Evolutionary conservation across 2,797 vertebrate genomes (phyloP).

Genomic region (Allobates femoralis): DNA sequence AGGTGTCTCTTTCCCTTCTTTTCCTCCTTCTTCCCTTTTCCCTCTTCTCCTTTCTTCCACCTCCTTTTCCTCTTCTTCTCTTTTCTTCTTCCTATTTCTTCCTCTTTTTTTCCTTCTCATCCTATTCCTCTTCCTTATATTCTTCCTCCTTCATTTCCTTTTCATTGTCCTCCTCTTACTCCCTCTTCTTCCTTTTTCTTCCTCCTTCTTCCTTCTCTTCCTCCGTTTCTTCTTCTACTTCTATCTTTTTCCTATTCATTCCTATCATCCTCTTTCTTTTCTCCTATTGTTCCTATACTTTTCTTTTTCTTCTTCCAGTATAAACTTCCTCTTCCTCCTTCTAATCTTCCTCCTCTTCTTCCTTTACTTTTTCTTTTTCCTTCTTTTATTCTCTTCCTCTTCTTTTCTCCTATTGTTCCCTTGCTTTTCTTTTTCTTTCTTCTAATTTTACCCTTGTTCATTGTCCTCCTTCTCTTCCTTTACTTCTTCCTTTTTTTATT

Average conservation of each 20-base stretch:
- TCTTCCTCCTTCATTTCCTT: not conserved
- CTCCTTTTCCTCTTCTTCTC: not conserved
- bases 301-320: too few species aligned
- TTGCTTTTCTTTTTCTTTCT: too few species aligned
- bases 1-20: not conserved
- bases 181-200: too few species aligned
- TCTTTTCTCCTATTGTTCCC: too few species aligned
- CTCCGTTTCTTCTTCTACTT: too few species aligned
- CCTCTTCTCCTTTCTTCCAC: not conserved
- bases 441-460: too few species aligned
- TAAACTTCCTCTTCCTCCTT: too few species aligned
- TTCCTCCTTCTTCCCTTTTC: not conserved
- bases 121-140: not conserved
- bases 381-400: not conserved
- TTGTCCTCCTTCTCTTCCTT: not conserved
- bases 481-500: too few species aligned
- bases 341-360: not conserved
- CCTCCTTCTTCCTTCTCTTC: too few species aligned
- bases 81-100: not conserved
- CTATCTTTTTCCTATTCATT: too few species aligned
- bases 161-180: not conserved
- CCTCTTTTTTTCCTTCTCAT: not conserved
- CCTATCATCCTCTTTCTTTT: too few species aligned
- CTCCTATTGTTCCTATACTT: too few species aligned
- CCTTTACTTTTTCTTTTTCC: not conserved